A percentile compares a stretch with the other conserved stretches of the same genome.
Conservation (phyloP, 2,113 vertebrate genomes). For the Melanostigma gelatinosum region DNA sequence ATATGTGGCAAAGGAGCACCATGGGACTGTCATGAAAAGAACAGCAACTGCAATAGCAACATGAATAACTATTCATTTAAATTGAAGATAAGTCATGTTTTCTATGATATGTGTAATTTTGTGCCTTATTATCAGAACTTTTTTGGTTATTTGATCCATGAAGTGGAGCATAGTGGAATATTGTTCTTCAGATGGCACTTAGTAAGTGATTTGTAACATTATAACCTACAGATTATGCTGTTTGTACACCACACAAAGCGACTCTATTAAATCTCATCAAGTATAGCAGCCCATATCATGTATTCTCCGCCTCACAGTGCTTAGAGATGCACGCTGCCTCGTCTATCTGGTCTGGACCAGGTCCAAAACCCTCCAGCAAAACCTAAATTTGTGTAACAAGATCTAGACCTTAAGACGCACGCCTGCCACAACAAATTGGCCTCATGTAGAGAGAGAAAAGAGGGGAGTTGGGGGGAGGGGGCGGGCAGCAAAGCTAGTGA, state of each 20-base stretch:
- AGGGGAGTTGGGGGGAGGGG: conserved; percentile 44
- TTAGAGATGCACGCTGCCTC: conserved; percentile 67
- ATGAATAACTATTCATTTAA: conserved; percentile 27
- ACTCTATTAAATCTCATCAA: conserved; percentile 75
- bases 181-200: conserved; percentile 55
- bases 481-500: conserved; percentile 64
- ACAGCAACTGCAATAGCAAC: conserved; percentile 34
- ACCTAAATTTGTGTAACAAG: conserved; percentile 83
- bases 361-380: conserved; percentile 77
- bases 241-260: conserved; percentile 67
- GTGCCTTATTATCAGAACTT: conserved; percentile 16
- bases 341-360: conserved; percentile 78
- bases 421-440: conserved; percentile 85
- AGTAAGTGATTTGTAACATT: conserved; percentile 72
- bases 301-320: conserved; percentile 65
- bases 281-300: conserved; percentile 79
- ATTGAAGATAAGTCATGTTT: conserved; percentile 24
- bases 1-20: conserved; percentile 40
- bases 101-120: conserved; percentile 27
- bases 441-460: conserved; percentile 75
- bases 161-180: conserved; percentile 45
- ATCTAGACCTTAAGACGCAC: conserved; percentile 80
- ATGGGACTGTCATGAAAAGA: conserved; percentile 32
- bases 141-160: conserved; percentile 38
- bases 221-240: conserved; percentile 67